phyloP scores from a whole-genome alignment of 2,888 invertebrate species.

The Aphidoletes aphidimyza region DNA sequence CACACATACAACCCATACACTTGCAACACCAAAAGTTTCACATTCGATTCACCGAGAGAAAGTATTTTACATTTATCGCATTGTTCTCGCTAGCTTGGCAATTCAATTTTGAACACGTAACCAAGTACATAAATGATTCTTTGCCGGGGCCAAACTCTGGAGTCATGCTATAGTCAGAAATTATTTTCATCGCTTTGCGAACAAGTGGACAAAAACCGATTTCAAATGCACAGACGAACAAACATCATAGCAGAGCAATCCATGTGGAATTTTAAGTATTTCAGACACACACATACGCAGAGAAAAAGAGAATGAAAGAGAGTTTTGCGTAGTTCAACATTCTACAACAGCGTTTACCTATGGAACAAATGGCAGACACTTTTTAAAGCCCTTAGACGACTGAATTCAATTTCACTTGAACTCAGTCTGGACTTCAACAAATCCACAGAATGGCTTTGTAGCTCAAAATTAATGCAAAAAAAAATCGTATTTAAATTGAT shows the following conservation, averaged over 20 bases:
- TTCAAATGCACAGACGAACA: not conserved
- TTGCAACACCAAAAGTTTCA: not conserved
- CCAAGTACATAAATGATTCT: conserved; percentile 46
- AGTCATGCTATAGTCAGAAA: not conserved
- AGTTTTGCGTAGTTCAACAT: not conserved
- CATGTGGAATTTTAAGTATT: conserved; percentile 42
- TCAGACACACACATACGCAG: not conserved
- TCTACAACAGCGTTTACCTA: too few relatives aligned
- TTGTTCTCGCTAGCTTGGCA: not conserved
- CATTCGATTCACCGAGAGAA: conserved; percentile 15
- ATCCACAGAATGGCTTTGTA: too few relatives aligned
- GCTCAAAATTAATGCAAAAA: too few relatives aligned
- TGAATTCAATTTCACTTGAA: too few relatives aligned
- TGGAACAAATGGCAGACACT: too few relatives aligned
- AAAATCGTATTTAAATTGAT: too few relatives aligned
- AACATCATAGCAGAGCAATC: conserved; percentile 7
- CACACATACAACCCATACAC: too few relatives aligned
- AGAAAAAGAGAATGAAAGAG: too few relatives aligned
- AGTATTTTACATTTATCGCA: conserved; percentile 35
- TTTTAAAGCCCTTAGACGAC: too few relatives aligned
- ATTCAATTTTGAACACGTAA: conserved; percentile 45
- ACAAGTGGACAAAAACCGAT: not conserved
- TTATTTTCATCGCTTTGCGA: not conserved
- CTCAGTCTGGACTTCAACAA: too few relatives aligned
- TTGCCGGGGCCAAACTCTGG: not conserved